phyloP scores from a whole-genome alignment of 2,113 vertebrate genomes.

The Tor tambroides region DNA sequence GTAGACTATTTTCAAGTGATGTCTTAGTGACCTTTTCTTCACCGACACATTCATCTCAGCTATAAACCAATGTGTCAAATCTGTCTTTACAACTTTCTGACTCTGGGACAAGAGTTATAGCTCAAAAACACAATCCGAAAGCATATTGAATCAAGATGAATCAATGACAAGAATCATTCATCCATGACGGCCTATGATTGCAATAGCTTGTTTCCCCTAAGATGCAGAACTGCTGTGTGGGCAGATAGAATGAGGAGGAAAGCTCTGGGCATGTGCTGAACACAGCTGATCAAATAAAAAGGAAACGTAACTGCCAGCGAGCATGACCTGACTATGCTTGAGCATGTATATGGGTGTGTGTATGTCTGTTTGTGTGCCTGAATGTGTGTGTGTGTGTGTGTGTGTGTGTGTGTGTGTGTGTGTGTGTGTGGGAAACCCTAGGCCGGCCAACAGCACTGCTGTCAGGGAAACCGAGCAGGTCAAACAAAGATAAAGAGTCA shows the following conservation, averaged over 20 bases:
- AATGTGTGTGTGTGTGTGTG: conserved; percentile 7
- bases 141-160: neutral
- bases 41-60: conserved; percentile 31
- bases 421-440: conserved; percentile 13
- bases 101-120: conserved; percentile 3
- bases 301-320: conserved; percentile 27
- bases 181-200: neutral
- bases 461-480: conserved; percentile 38
- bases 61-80: conserved; percentile 23
- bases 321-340: conserved; percentile 32
- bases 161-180: conserved; percentile 39
- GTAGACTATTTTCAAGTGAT: neutral
- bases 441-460: conserved; percentile 35
- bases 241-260: neutral
- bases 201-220: conserved; percentile 19
- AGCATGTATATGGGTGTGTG: conserved; percentile 21
- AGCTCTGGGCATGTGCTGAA: conserved; percentile 50
- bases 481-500: conserved; percentile 57
- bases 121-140: conserved; percentile 10
- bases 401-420: conserved; percentile 1
- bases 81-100: conserved; percentile 28
- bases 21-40: conserved; percentile 34
- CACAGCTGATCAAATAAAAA: conserved; percentile 62
- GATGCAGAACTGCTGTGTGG: conserved; percentile 29
- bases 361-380: neutral